Evolutionary conservation across 1,140 invertebrate genomes (phyloP).

Genomic region (Chlorops oryzae): DNA sequence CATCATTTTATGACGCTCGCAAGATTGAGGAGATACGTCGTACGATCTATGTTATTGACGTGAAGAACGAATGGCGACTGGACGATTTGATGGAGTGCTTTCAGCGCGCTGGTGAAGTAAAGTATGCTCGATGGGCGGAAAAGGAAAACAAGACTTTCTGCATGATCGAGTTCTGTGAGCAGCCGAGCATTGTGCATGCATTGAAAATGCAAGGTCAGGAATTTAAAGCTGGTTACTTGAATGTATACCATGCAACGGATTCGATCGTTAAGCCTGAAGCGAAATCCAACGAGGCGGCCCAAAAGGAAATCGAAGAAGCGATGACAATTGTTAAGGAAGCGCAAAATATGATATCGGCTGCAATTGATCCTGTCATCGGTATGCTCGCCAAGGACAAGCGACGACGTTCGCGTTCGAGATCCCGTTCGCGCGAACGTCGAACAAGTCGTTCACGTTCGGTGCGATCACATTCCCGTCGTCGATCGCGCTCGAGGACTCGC

Average conservation of each 20-base stretch:
- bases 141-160: constrained; percentile 73
- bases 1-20: constrained; percentile 79
- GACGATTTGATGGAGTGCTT: constrained; percentile 85
- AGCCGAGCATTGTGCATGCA: constrained; percentile 79
- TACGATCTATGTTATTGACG: constrained; percentile 76
- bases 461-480: constrained; percentile 52
- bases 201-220: constrained; percentile 77
- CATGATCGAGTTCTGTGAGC: constrained; percentile 90
- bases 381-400: constrained; percentile 77
- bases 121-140: constrained; percentile 88
- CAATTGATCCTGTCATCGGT: constrained; percentile 84
- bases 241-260: constrained; percentile 83
- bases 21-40: constrained; percentile 95
- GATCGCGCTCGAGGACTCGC: constrained; percentile 29
- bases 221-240: constrained; percentile 58
- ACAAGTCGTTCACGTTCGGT: constrained; percentile 60
- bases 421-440: constrained; percentile 53
- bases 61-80: constrained; percentile 62
- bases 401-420: constrained; percentile 55
- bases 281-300: constrained; percentile 90
- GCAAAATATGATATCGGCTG: constrained; percentile 85
- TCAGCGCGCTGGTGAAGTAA: constrained; percentile 81
- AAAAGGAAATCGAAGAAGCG: constrained; percentile 92
- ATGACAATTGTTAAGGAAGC: constrained; percentile 95
- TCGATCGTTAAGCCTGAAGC: constrained; percentile 88